Conservation (phyloP, 2,113 vertebrate species). For the Drymodes brunneopygia region DNA sequence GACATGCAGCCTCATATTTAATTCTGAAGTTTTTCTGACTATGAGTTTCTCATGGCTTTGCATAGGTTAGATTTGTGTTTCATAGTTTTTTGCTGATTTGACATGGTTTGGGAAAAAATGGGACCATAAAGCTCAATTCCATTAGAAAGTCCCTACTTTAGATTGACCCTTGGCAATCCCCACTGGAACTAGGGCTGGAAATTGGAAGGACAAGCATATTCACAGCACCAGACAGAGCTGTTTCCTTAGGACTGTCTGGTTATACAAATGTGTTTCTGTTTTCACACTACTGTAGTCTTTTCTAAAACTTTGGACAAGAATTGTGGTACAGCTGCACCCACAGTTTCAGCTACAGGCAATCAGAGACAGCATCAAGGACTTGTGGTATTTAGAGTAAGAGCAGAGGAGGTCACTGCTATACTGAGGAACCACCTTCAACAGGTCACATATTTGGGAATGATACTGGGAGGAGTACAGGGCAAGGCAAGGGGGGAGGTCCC, state of each 20-base stretch:
- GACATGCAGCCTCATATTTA: background rate
- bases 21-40: background rate
- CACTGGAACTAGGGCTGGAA: background rate
- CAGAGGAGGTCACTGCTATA: background rate
- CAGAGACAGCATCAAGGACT: background rate
- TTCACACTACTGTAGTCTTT: background rate
- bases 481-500: background rate
- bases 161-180: background rate
- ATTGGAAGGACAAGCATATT: background rate
- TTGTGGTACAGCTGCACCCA: background rate
- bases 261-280: background rate
- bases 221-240: background rate
- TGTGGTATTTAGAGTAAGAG: background rate
- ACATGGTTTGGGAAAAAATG: background rate
- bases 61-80: background rate
- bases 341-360: background rate
- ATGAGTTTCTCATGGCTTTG: background rate
- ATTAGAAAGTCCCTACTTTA: background rate
- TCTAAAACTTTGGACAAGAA: background rate
- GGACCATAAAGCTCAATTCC: background rate
- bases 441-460: background rate
- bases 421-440: background rate
- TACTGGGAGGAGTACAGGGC: background rate
- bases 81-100: background rate
- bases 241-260: background rate